Evolutionary conservation across 2,888 invertebrate genomes (phyloP), one percentile per base, ranked within the genome.

Genomic region (Lasioglossum lativentre): DNA sequence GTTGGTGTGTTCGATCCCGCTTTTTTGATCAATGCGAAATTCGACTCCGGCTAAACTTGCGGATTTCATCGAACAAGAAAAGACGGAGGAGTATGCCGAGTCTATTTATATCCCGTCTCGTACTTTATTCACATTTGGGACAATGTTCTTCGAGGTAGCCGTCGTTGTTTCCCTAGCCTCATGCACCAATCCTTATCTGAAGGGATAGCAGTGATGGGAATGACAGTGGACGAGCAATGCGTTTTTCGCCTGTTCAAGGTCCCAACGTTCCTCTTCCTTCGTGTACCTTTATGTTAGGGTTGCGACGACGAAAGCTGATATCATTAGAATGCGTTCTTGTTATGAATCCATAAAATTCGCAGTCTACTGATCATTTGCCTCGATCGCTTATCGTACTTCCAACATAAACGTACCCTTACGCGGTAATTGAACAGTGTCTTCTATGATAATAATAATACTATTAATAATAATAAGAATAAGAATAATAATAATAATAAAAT

Each of bases 101-200:
- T 91, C 90, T 84, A 91, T 91, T 91, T 91, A 91, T 91, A 91
- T 87, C 82, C 83, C 83, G 82, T 82, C 72, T 30, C 66, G 19
- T 38, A 80, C 75, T 56, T 34, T 8, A 27, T 40, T 66, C 34
- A 78, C 34, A 12, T 77, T 84, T 45, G 63, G 83, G 70, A 45
- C 68, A 71, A 70, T 40, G 40, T 40, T 70, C 70, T n/a, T 40
- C 70, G 70, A 40, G 23, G 23, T n/a, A 38, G 38, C 38, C n/a
- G n/a, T 40, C 19, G 68, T 70, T 16, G 63, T 63, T 30, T 63
- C 30, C 63, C 63, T 63, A 63, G 30, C 16, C 30, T 63, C 86
- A 77, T 79, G 88, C 89, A 89, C 89, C 83, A 68, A 89, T 89
- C 89, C 89, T 89, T 89, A 89, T 89, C 89, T 89, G 89, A 89